These are phyloP conservation scores for Mastomys natalensis DNA, from an alignment of 2,113 vertebrate genomes.

Conservation along the genomic window DNA sequence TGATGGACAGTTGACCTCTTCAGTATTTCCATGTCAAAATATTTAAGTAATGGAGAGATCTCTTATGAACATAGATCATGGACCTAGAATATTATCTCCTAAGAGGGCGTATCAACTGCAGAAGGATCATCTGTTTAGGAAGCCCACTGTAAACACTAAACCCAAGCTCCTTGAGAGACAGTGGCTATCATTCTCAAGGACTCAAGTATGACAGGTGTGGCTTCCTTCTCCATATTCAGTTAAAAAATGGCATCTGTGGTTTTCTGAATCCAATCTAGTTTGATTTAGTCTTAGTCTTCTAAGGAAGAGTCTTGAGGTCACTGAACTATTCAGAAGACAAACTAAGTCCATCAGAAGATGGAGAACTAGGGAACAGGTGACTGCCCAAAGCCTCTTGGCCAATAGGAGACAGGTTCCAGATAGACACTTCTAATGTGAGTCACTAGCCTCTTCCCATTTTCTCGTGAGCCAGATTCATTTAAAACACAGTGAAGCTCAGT, in stretches of 20 bases:
- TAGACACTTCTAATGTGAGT: too few species aligned
- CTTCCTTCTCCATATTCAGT: neutral
- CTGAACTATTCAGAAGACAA: neutral
- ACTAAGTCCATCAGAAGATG: neutral
- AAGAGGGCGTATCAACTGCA: neutral
- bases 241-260: neutral
- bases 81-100: fast-evolving
- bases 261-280: neutral
- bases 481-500: neutral
- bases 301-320: neutral
- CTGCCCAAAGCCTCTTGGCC: neutral
- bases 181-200: neutral
- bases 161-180: neutral
- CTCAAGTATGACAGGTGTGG: neutral
- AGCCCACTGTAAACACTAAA: neutral
- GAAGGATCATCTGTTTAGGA: neutral
- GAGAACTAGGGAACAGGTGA: neutral
- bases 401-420: neutral
- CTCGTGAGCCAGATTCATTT: neutral
- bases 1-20: too few species aligned
- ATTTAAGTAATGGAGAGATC: neutral
- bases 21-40: neutral
- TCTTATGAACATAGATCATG: too few species aligned
- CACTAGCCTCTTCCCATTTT: neutral
- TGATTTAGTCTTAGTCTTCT: neutral